Conservation (phyloP, 2,113 vertebrate genomes). For the Corythaixoides concolor region DNA sequence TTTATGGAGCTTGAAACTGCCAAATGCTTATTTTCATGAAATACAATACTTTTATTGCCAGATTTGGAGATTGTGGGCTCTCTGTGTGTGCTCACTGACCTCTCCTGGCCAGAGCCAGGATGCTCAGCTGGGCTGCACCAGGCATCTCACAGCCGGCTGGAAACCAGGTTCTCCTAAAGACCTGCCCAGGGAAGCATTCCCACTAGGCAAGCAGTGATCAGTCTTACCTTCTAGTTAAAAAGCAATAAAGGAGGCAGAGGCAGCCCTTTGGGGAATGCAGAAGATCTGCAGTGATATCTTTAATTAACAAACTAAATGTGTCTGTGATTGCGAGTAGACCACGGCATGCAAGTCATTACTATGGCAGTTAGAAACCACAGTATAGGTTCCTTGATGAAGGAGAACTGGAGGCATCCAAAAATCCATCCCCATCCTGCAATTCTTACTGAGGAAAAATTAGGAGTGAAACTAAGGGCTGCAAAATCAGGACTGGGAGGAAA, state of each 20-base stretch:
- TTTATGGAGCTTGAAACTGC: neutral
- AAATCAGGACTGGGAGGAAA: neutral
- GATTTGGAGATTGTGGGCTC: neutral
- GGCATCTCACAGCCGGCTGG: neutral
- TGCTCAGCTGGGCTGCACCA: neutral
- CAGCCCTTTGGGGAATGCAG: neutral
- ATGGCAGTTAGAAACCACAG: neutral
- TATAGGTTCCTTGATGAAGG: neutral
- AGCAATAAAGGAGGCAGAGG: neutral
- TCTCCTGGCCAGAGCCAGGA: conserved; percentile 44
- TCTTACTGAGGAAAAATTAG: neutral
- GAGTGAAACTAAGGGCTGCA: neutral
- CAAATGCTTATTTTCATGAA: neutral
- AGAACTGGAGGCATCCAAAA: neutral
- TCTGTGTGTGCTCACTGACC: conserved; percentile 44
- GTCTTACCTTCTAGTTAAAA: neutral
- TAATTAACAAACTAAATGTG: neutral
- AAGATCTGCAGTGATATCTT: neutral
- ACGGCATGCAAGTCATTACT: neutral
- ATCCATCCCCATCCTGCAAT: neutral
- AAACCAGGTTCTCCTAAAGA: fast-evolving
- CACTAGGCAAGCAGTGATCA: fast-evolving
- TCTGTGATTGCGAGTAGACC: neutral
- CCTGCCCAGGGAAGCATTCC: neutral
- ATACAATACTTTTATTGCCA: neutral